phyloP scores from a whole-genome alignment of 2,888 invertebrate genomes.

The Eristalis arbustorum region DNA sequence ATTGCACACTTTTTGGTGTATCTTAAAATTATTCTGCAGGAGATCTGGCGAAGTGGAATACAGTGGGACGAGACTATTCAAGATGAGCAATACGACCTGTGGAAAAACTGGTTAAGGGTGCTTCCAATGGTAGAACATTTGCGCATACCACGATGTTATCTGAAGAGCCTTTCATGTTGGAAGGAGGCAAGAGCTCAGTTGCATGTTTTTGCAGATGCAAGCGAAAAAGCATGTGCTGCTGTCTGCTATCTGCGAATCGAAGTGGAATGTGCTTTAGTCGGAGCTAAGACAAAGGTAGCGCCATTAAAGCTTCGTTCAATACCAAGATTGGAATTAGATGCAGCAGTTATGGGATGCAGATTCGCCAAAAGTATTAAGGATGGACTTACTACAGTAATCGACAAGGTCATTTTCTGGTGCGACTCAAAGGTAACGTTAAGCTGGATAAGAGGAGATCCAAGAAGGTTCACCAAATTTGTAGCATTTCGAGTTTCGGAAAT shows the following conservation, averaged over 20 bases:
- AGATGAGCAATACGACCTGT: slow-evolving; percentile 38
- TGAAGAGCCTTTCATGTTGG: slow-evolving; percentile 1
- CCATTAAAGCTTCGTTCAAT: slow-evolving; percentile 12
- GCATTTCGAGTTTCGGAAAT: too few species aligned
- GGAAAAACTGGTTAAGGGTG: slow-evolving; percentile 71
- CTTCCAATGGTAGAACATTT: slow-evolving; percentile 16
- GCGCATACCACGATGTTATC: not conserved
- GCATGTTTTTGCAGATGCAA: slow-evolving; percentile 22
- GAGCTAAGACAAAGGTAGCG: slow-evolving; percentile 9
- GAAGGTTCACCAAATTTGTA: not conserved
- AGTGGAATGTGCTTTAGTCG: slow-evolving; percentile 17
- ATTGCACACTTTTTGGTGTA: slow-evolving; percentile 14
- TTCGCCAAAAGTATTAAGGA: not conserved
- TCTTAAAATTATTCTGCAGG: slow-evolving; percentile 22
- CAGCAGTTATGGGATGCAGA: slow-evolving; percentile 17
- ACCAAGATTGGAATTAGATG: slow-evolving; percentile 16
- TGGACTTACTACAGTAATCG: slow-evolving; percentile 30
- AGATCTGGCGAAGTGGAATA: not conserved
- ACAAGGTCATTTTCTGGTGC: slow-evolving; percentile 17
- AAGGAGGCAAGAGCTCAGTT: slow-evolving; percentile 52
- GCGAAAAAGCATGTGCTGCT: slow-evolving; percentile 2
- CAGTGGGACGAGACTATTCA: slow-evolving; percentile 27
- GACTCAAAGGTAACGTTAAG: slow-evolving; percentile 19
- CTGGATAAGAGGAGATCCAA: slow-evolving; percentile 6
- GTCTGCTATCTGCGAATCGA: slow-evolving; percentile 14